Conservation (phyloP, 2,113 vertebrate genomes). For the Scortum barcoo region DNA sequence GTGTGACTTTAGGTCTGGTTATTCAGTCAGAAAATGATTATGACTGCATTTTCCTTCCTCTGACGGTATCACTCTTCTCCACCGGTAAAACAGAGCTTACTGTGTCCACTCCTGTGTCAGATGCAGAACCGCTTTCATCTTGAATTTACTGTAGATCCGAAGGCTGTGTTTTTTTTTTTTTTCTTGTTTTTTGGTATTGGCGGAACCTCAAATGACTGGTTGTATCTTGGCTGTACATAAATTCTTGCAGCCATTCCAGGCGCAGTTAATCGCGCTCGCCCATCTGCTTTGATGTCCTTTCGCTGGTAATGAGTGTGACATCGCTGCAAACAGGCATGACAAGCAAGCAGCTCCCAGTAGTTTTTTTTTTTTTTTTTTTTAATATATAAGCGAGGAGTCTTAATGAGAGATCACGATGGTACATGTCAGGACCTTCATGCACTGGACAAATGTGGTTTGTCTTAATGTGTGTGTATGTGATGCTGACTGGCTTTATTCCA, state of each 20-base stretch:
- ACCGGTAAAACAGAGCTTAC: not conserved
- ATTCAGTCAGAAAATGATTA: not conserved
- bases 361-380: slow-evolving; percentile 35
- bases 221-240: slow-evolving; percentile 59
- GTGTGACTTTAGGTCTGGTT: not conserved
- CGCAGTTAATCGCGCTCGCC: slow-evolving; percentile 63
- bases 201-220: slow-evolving; percentile 41
- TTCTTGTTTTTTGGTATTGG: no score
- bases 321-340: slow-evolving; percentile 53
- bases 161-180: slow-evolving; percentile 25
- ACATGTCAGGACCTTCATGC: slow-evolving; percentile 31
- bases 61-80: not conserved
- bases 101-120: not conserved
- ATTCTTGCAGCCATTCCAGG: slow-evolving; percentile 52
- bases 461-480: not conserved
- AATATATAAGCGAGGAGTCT: slow-evolving; percentile 37
- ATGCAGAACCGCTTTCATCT: slow-evolving; percentile 37
- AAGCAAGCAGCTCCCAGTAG: slow-evolving; percentile 45
- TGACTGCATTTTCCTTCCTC: not conserved
- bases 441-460: slow-evolving; percentile 21
- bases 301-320: slow-evolving; percentile 71
- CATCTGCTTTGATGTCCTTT: slow-evolving; percentile 78
- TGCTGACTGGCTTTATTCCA: slow-evolving; percentile 4
- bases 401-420: slow-evolving; percentile 52
- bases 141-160: slow-evolving; percentile 35